Percentiles rank a stretch among this genome's conserved stretches.
Conservation (phyloP, 2,797 vertebrate species). For the Arrhamphus sclerolepis region DNA sequence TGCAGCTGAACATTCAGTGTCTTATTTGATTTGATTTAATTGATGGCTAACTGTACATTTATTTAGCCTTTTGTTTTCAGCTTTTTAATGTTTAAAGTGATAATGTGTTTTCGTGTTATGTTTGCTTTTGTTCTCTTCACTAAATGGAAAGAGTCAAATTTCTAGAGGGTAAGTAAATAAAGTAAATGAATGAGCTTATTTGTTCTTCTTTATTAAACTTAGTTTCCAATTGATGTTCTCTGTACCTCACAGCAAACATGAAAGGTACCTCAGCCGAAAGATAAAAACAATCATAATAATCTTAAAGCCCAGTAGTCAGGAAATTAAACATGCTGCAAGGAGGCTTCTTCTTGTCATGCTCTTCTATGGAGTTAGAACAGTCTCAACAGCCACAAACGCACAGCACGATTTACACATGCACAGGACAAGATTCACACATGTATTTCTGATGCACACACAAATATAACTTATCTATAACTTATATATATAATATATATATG, state of each 20-base stretch:
- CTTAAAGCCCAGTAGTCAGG: not conserved
- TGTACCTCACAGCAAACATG: not conserved
- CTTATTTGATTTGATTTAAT: not conserved
- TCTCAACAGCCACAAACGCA: no score
- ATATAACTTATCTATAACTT: no score
- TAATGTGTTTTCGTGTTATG: not conserved
- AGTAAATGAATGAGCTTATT: no score
- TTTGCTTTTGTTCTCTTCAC: not conserved
- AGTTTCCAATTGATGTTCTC: not conserved
- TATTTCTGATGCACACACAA: no score
- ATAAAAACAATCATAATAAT: slow-evolving; percentile 4
- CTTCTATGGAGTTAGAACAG: no score
- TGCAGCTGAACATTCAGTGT: not conserved
- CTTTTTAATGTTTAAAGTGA: no score
- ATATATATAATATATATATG: no score
- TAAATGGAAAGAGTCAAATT: not conserved
- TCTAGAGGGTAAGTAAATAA: not conserved
- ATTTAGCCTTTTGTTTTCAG: not conserved
- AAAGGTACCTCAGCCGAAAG: not conserved
- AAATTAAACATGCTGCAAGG: slow-evolving; percentile 6
- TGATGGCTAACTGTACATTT: not conserved
- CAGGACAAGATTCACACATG: no score
- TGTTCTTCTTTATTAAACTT: not conserved
- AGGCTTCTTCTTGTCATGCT: slow-evolving; percentile 4
- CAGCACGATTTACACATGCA: no score